Conservation (phyloP, 1,140 invertebrate genomes). For the Bemisia tabaci region DNA sequence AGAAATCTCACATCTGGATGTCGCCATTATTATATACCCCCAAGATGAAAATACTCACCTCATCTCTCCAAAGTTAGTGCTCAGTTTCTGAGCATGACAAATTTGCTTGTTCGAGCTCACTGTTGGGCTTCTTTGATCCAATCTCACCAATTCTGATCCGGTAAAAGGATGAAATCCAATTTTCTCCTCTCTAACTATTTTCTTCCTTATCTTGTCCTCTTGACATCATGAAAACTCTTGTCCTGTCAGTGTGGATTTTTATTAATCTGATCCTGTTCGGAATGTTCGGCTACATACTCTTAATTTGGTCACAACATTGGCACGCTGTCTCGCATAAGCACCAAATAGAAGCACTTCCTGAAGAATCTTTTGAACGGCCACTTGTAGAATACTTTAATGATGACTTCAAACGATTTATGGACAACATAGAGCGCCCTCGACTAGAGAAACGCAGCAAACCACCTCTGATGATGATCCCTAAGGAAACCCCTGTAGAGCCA, state of each 20-base stretch:
- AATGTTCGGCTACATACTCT: slow-evolving; percentile 52
- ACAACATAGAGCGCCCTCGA: not conserved
- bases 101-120: no score
- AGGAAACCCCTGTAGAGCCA: not conserved
- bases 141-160: no score
- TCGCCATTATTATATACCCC: no score
- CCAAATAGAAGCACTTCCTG: slow-evolving; percentile 11
- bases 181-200: no score
- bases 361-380: slow-evolving; percentile 15
- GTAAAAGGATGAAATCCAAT: no score
- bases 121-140: no score
- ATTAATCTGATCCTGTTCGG: slow-evolving; percentile 52
- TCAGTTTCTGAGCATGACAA: no score
- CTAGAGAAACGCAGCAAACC: not conserved
- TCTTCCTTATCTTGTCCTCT: no score
- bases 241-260: slow-evolving; percentile 51
- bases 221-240: slow-evolving; percentile 46
- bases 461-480: not conserved
- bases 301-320: slow-evolving; percentile 56
- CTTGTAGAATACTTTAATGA: slow-evolving; percentile 24
- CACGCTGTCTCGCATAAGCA: slow-evolving; percentile 23
- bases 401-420: not conserved
- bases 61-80: no score
- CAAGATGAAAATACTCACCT: no score
- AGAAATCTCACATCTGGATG: no score